These are phyloP conservation scores for Ips typographus DNA, from an alignment of 1,140 invertebrate genomes.

Conservation along the genomic window DNA sequence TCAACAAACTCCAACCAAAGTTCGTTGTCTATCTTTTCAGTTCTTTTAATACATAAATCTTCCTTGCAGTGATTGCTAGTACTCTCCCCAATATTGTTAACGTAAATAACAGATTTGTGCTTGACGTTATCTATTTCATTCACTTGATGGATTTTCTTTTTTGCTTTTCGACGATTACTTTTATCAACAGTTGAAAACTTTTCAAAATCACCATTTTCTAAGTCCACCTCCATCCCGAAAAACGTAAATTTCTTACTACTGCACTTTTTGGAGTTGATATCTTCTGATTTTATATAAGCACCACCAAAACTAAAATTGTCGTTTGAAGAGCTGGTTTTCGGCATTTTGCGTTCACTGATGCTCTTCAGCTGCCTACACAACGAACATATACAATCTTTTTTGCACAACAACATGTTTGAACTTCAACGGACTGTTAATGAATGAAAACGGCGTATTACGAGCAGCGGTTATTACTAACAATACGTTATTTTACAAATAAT, in stretches of 20 bases:
- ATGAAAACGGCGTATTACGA: conserved; percentile 2
- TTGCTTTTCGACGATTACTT: conserved; percentile 46
- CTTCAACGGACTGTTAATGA: conserved; percentile 24
- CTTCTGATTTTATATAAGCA: conserved; percentile 30
- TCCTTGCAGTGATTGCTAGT: background rate
- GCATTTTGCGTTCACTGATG: conserved; percentile 45
- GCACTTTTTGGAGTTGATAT: background rate
- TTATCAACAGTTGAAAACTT: conserved; percentile 35
- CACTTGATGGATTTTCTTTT: conserved; percentile 46
- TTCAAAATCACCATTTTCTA: conserved; percentile 21
- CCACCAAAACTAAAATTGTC: conserved; percentile 17
- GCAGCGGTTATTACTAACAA: conserved; percentile 25
- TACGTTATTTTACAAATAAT: conserved; percentile 29
- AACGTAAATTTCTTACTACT: conserved; percentile 45
- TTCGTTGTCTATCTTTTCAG: conserved; percentile 44
- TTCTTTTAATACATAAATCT: conserved; percentile 30
- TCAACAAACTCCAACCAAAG: conserved; percentile 43
- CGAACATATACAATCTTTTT: conserved; percentile 55
- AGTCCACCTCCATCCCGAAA: conserved; percentile 44
- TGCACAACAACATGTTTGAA: conserved; percentile 48
- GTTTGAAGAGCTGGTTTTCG: background rate
- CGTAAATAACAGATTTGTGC: conserved; percentile 50
- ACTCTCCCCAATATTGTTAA: conserved; percentile 45
- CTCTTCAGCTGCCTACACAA: conserved; percentile 54
- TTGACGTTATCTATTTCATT: conserved; percentile 33